These are phyloP conservation scores for Aleiodes leptofemur DNA, from an alignment of 2,888 invertebrate species.

Conservation along the genomic window DNA sequence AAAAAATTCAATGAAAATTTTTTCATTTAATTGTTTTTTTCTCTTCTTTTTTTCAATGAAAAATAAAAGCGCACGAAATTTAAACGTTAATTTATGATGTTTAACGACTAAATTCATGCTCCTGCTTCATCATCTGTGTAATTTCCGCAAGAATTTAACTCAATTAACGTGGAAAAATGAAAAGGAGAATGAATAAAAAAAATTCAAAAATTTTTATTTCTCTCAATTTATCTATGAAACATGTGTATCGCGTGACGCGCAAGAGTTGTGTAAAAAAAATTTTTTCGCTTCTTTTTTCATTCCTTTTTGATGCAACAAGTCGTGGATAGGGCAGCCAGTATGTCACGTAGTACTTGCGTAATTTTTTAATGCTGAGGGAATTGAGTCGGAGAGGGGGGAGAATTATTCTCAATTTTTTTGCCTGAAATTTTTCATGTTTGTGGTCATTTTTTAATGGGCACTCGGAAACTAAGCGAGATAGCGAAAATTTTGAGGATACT, in stretches of 20 bases:
- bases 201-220: conserved; percentile 4
- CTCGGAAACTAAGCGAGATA: no score
- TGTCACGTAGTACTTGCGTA: conserved; percentile 15
- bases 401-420: background rate
- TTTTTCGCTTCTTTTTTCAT: background rate
- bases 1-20: no score
- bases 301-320: conserved; percentile 4
- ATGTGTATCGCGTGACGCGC: conserved; percentile 19
- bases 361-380: background rate
- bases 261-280: background rate
- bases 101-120: no score
- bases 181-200: background rate
- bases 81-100: no score
- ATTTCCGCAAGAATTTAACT: background rate
- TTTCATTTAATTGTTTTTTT: no score
- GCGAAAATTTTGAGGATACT: background rate
- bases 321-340: background rate
- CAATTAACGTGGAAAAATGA: background rate
- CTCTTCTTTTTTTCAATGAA: no score
- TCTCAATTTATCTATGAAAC: conserved; percentile 2
- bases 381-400: background rate
- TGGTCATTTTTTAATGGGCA: no score
- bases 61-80: no score
- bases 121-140: background rate
- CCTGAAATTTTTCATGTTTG: no score